Percentiles rank a stretch among this genome's conserved stretches.
Evolutionary conservation across 2,113 vertebrate species (phyloP).

Genomic region (Scartelaos histophorus): DNA sequence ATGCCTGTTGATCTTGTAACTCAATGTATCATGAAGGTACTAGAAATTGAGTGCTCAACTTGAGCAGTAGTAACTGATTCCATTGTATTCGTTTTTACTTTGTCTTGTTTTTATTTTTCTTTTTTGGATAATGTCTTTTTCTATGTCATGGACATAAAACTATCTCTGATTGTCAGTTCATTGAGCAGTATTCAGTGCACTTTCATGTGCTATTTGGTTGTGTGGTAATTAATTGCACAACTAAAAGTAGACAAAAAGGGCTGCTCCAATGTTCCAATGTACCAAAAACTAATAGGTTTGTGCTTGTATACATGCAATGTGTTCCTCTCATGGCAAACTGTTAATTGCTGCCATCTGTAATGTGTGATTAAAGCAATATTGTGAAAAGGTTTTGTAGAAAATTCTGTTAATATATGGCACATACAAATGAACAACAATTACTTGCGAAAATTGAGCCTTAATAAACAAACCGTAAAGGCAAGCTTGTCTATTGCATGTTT

Average conservation of each 20-base stretch:
- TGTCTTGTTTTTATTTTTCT: constrained; percentile 14
- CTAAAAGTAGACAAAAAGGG: constrained; percentile 56
- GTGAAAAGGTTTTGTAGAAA: constrained; percentile 57
- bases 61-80: constrained; percentile 33
- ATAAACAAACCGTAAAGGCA: constrained; percentile 7
- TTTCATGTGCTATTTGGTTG: constrained; percentile 50
- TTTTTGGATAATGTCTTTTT: constrained; percentile 36
- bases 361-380: constrained; percentile 77
- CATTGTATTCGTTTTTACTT: constrained; percentile 7
- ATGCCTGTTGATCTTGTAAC: constrained; percentile 46
- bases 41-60: constrained; percentile 31
- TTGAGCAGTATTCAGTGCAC: constrained; percentile 60
- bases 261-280: constrained; percentile 56
- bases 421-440: constrained; percentile 39
- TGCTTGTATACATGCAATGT: constrained; percentile 75
- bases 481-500: constrained; percentile 6
- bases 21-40: constrained; percentile 29
- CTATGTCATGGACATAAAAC: constrained; percentile 20
- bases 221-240: constrained; percentile 36
- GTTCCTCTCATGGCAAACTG: constrained; percentile 61
- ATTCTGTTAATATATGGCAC: constrained; percentile 43
- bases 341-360: constrained; percentile 69
- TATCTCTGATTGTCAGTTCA: constrained; percentile 37
- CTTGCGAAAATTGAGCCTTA: constrained; percentile 8
- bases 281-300: constrained; percentile 72